phyloP scores from a whole-genome alignment of 2,888 invertebrate genomes.

The Stenodema calcarata region DNA sequence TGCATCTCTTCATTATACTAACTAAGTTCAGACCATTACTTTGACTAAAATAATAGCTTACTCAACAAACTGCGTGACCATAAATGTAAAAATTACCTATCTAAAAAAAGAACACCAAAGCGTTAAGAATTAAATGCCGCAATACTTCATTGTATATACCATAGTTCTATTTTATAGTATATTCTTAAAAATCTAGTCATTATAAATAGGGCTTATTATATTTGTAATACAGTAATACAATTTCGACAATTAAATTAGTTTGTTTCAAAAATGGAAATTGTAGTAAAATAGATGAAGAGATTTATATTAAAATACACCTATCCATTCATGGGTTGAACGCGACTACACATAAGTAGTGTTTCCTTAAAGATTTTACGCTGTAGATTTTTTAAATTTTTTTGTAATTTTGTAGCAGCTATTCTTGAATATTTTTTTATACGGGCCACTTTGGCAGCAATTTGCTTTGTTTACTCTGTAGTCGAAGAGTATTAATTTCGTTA shows the following conservation, averaged over 20 bases:
- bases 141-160: slow-evolving; percentile 8
- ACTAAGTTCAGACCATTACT: too few species aligned
- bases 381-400: not conserved
- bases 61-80: not conserved
- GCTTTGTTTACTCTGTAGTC: not conserved
- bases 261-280: not conserved
- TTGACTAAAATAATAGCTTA: too few species aligned
- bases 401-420: not conserved
- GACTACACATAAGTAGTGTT: not conserved
- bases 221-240: not conserved
- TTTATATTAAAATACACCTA: not conserved
- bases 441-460: not conserved
- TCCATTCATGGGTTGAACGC: not conserved
- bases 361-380: not conserved
- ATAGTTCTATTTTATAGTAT: slow-evolving; percentile 3
- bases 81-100: not conserved
- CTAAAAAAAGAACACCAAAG: slow-evolving; percentile 29
- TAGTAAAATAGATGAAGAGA: not conserved
- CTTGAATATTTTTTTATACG: not conserved
- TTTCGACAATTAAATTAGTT: not conserved
- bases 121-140: not conserved
- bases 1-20: too few species aligned
- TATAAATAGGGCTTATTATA: not conserved
- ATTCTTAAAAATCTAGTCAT: slow-evolving; percentile 32
- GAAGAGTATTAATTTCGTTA: not conserved